Evolutionary conservation across 2,797 vertebrate genomes (phyloP), one percentile per base, ranked within the genome.

Genomic region (Labeo calbasu): DNA sequence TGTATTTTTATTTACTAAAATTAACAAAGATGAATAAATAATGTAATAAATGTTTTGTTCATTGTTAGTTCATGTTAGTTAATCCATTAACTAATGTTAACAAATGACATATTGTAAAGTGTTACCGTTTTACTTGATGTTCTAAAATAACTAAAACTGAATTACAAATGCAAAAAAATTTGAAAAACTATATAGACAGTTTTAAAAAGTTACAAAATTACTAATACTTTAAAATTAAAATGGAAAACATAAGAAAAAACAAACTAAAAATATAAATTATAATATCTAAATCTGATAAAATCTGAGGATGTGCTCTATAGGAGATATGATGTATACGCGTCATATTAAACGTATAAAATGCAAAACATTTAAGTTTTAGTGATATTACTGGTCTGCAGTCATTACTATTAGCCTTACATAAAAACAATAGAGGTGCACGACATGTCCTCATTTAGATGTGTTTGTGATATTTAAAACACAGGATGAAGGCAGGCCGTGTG

Each of bases 401-500:
- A n/a, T 36, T 14, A 19, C 15, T 13, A 13, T 53, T 28, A 50
- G 23, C 10, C 14, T 50, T 50, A 50, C 69, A 50, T 50, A 15
- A 53, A 25, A 73, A 53, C 50, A 32, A 51, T 32, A 51, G 9
- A 36, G n/a, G 72, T 66, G 50, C 21, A 17, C 19, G 51, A 55
- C n/a, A 61, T 25, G 32, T 57, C 48, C 46, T 50, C 4, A 11
- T 71, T 17, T 71, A 71, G 5, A 23, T 65, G 79, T 46, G 77
- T 36, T 77, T 68, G 66, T 72, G 84, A 66, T 36, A 63, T 77
- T 25, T 25, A 32, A 72, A 48, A 63, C 36, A 51, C 55, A 36
- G 66, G 59, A 59, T 85, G 63, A 82, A 70, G 79, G 40, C 68
- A 46, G 63, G 53, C 40, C 43, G 71, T 73, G 78, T 78, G 71